Evolutionary conservation across 2,888 invertebrate genomes (phyloP).

Genomic region (Odontocerum albicorne): DNA sequence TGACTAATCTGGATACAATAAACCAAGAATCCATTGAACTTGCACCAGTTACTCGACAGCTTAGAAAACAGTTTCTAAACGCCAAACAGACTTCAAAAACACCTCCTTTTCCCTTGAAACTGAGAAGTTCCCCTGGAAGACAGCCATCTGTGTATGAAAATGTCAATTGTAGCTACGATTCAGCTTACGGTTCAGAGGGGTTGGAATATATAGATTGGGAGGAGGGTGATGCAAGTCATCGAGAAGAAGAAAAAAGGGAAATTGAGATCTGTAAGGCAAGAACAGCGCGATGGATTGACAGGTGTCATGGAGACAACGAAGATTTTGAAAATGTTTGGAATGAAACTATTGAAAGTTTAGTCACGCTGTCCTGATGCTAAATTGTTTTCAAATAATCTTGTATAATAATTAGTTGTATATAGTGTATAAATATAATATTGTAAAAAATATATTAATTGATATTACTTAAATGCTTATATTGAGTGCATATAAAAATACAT

Average conservation of each 20-base stretch:
- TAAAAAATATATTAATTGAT: background rate
- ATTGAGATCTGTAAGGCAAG: background rate
- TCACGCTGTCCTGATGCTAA: conserved; percentile 7
- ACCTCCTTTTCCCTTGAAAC: conserved; percentile 23
- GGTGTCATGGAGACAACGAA: conserved; percentile 15
- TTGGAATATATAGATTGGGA: conserved; percentile 13
- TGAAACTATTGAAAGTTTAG: conserved; percentile 31
- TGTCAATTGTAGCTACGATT: conserved; percentile 42
- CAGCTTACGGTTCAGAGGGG: conserved; percentile 46
- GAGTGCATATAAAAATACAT: no score
- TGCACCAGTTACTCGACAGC: background rate
- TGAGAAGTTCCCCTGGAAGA: background rate
- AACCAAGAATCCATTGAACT: background rate
- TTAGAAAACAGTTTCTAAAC: background rate
- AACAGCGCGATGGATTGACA: conserved; percentile 5
- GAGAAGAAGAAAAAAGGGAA: background rate
- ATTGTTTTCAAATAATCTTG: no score
- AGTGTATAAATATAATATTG: no score
- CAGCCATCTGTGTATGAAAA: conserved; percentile 32
- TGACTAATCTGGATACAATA: background rate
- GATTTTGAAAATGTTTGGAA: conserved; percentile 37
- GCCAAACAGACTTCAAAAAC: background rate
- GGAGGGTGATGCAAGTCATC: background rate
- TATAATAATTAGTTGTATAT: no score
- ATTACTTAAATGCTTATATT: no score